Base-by-base conservation (phyloP, 2,797 vertebrate species). In the Hyperoplus immaculatus region DNA sequence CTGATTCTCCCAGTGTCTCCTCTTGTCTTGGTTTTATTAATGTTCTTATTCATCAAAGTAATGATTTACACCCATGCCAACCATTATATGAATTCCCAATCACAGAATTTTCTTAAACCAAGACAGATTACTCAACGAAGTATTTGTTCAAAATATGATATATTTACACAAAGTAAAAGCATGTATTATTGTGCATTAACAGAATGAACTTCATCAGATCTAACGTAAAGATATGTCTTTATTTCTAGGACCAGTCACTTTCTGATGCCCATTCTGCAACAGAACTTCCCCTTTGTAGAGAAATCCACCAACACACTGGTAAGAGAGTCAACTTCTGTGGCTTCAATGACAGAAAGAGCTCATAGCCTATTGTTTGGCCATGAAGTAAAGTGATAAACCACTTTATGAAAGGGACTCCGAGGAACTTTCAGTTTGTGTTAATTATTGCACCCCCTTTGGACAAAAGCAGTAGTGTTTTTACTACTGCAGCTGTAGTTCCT, bases 261-360 rank as follows among this genome's bases (percentile, higher is more conserved):
- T 90, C 95, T 99, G 75, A 95, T 97, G 95, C 96, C 97, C 0
- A 97, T 99, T 78, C 92, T 99, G 49, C 94, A 89, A 4, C 96
- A 97, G n/a, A 96, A 95, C 69, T 99, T 99, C 77, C 98, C 98
- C n/a, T 99, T 97, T 69, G 74, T 97, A 66, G 96, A 96, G 90
- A 99, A 99, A 86, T 99, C 98, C 4, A 93, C 97, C 87, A 96
- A 96, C 90, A 97, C 95, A 0, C 90, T 98, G 96, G 98, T 99
- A 93, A 96, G 96, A 57, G 3, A 4, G 29, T 29, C 8, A 0
- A 0, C 12, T 1, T 0, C 9, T 12, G 0, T 41, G n/a, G 8
- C 16, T 4, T 43, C 8, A 38, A n/a, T 29, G 29, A 29, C 3
- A 29, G 29, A 29, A 29, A 9, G 36, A 56, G 5, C 5, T 21